Evolutionary conservation across 2,888 invertebrate genomes (phyloP), one percentile per base, ranked within the genome.

Genomic region (Aricia artaxerxes): DNA sequence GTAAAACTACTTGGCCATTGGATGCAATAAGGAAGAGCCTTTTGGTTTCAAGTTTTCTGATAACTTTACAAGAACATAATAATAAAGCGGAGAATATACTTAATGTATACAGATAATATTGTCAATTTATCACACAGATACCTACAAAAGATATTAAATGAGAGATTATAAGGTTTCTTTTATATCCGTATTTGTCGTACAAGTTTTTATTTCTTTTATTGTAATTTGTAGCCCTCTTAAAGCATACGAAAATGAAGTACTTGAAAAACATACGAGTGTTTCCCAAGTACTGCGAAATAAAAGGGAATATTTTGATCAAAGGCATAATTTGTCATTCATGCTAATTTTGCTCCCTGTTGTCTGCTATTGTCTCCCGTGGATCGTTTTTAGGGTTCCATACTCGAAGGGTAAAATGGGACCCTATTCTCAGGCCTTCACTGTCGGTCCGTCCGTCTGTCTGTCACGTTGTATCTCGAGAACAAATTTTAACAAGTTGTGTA

Each of bases 301-400:
- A 57, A 69, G 31, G 3, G 31, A 64, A 64, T 69, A 69, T 69
- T 61, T 61, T 35, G 31, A 69, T 69, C 69, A 69, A 69, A 69
- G 69, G 35, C 35, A 69, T 35, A 69, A 69, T 69, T 69, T 69
- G 31, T 69, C 35, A 69, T 69, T 35, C 69, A 69, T 69, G 69
- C 1, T 69, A 69, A 69, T 69, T 69, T 35, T 35, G 31, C 69
- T 69, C 69, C 16, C 35, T 69, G 31, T 69, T 35, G 35, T 69
- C 69, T 69, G 35, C 35, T 69, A 11, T 69, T 35, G 35, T 69
- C 69, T 69, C 69, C 35, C 1, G 69, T 31, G 64, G 31, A 31
- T 31, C 31, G 31, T 69, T 69, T 64, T 35, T 69, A 35, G 57
- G 57, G 13, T 35, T 69, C 7, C 69, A 13, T 69, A 5, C 1